A percentile compares a stretch with the other conserved stretches of the same genome.
phyloP scores from a whole-genome alignment of 2,113 vertebrate species.

The Salvelinus namaycush region DNA sequence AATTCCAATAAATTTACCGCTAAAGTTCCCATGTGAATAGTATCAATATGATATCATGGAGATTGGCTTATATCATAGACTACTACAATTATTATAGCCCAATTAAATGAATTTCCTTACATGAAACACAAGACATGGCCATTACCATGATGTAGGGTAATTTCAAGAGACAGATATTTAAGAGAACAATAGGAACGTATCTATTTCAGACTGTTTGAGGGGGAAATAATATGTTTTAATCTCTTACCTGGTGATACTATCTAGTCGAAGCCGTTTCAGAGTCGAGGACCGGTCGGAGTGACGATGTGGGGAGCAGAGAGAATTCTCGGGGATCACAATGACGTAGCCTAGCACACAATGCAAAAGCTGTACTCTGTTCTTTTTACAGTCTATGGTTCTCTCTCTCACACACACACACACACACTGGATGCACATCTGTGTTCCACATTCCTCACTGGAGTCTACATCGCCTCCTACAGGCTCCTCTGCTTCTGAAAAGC shows the following conservation, averaged over 20 bases:
- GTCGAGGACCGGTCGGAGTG: constrained; percentile 29
- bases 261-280: constrained; percentile 38
- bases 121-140: too few species aligned
- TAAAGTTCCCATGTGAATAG: too few species aligned
- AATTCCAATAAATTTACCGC: too few species aligned
- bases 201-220: background rate
- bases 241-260: constrained; percentile 63
- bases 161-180: background rate
- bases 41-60: too few species aligned
- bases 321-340: constrained; percentile 58
- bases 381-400: too few species aligned
- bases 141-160: too few species aligned
- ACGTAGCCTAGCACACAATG: constrained; percentile 60
- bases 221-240: background rate
- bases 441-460: background rate
- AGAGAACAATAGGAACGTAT: background rate
- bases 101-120: background rate
- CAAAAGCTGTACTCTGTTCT: constrained; percentile 42
- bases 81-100: background rate
- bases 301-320: constrained; percentile 44
- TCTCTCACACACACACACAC: background rate
- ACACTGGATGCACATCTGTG: constrained; percentile 21
- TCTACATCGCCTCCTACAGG: too few species aligned
- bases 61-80: background rate
- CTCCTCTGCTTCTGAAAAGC: background rate